Evolutionary conservation across 2,888 invertebrate genomes (phyloP).

Genomic region (Lagria hirta): DNA sequence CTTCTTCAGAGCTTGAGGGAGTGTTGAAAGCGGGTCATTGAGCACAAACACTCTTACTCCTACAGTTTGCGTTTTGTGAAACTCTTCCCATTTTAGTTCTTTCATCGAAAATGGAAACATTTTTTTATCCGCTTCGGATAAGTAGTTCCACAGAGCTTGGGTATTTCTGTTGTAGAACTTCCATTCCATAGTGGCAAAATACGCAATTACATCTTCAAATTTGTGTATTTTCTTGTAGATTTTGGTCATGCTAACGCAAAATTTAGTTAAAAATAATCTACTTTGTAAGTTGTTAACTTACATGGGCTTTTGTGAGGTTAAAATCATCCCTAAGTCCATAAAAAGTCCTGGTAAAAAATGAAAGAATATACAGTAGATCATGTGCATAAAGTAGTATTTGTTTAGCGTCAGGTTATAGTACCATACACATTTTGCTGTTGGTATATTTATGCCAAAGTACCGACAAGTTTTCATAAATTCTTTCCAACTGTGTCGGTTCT

Average conservation of each 20-base stretch:
- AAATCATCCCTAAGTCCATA: constrained; percentile 56
- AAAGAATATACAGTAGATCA: constrained; percentile 63
- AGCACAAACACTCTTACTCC: constrained; percentile 31
- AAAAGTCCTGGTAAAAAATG: constrained; percentile 65
- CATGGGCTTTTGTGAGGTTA: constrained; percentile 57
- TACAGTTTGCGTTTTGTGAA: constrained; percentile 12
- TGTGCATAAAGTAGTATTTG: constrained; percentile 57
- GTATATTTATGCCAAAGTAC: constrained; percentile 58
- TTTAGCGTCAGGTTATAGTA: constrained; percentile 66
- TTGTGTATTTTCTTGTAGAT: constrained; percentile 24
- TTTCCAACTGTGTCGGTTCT: constrained; percentile 17
- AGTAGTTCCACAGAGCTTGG: constrained; percentile 57
- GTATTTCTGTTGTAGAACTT: constrained; percentile 66
- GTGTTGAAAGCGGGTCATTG: constrained; percentile 67
- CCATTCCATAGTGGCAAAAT: constrained; percentile 23
- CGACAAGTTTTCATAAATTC: constrained; percentile 59
- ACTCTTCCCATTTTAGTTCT: constrained; percentile 66
- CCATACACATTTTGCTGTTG: constrained; percentile 66
- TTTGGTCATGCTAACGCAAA: constrained; percentile 19
- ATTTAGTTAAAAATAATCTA: constrained; percentile 29
- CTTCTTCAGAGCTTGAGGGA: constrained; percentile 59
- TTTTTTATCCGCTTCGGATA: constrained; percentile 53
- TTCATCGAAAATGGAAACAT: constrained; percentile 72
- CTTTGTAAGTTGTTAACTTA: constrained; percentile 60
- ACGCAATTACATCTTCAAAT: constrained; percentile 14